A percentile compares a stretch with the other conserved stretches of the same genome.
Evolutionary conservation across 2,888 invertebrate species (phyloP).

Genomic region (Cataglyphis livida): DNA sequence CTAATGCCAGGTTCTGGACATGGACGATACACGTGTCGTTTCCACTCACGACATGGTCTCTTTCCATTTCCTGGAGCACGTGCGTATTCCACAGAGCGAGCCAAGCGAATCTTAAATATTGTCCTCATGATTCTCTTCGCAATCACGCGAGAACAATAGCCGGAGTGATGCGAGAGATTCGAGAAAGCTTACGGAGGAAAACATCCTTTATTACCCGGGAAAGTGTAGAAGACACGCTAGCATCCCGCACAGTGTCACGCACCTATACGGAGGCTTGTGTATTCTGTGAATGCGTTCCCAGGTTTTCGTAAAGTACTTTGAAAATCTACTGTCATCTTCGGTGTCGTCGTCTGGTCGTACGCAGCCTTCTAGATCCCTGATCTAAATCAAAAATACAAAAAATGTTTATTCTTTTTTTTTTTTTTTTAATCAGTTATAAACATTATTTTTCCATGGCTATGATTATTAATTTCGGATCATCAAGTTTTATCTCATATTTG

Average conservation of each 20-base stretch:
- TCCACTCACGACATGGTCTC: constrained; percentile 9
- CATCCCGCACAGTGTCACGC: constrained; percentile 63
- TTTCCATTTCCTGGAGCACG: constrained; percentile 61
- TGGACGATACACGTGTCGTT: constrained; percentile 65
- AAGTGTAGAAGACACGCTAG: constrained; percentile 70
- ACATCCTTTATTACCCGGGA: constrained; percentile 73
- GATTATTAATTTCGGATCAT: neutral
- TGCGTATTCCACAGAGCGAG: constrained; percentile 74
- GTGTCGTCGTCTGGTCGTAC: constrained; percentile 51
- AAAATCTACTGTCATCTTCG: constrained; percentile 1
- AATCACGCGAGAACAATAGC: neutral
- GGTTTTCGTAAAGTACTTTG: constrained; percentile 48
- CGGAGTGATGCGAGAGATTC: neutral
- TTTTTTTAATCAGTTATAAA: neutral
- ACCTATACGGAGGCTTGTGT: constrained; percentile 59
- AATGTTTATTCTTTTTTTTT: neutral
- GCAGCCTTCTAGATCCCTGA: constrained; percentile 48
- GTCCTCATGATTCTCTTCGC: constrained; percentile 19
- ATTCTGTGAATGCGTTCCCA: constrained; percentile 53
- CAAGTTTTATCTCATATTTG: neutral
- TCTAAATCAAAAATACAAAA: constrained; percentile 30
- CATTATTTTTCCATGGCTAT: neutral
- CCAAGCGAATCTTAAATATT: constrained; percentile 73
- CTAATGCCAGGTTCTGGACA: constrained; percentile 63
- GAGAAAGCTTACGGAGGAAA: neutral